Base-by-base conservation (phyloP, 2,113 vertebrate genomes). In the Heterochromis multidens region DNA sequence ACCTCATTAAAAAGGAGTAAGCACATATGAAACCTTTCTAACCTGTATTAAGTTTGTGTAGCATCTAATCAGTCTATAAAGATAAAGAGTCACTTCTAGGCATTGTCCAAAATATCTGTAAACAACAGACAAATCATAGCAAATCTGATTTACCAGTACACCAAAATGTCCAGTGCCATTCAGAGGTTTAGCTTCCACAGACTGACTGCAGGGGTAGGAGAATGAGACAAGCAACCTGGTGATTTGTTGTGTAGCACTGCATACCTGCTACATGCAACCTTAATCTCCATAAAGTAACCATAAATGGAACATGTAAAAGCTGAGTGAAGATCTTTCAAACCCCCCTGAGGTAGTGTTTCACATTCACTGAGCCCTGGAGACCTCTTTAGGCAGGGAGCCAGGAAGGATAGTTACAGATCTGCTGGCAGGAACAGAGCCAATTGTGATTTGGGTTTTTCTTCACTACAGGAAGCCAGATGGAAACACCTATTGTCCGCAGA, bases 401-500 rank as follows among this genome's bases (percentile, higher is more conserved):
- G 70, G 35, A 60, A 63, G 84, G 88, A 91, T 62, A 85, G 85
- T 72, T 57, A 37, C 54, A 59, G 57, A 52, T 84, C 81, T 89
- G 80, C 76, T 77, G 83, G 83, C 80, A 86, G 87, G 80, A 92
- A 85, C 83, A 46, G 16, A 70, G 85, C 78, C 84, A 86, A 81
- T 85, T 85, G 84, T 87, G 77, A 85, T 84, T 29, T 52, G 85
- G 85, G 84, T 94, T 90, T 86, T 90, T 91, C 81, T 94, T 93
- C 87, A 92, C 93, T 93, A 93, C 92, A 90, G 94, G 91, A 94
- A 94, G 88, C 80, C 70, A 67, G 80, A 78, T 82, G 93, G 89
- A 95, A 94, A 89, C 77, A 49, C 54, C 90, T 84, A 95, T 95
- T 95, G 94, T 95, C 86, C 85, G 65, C 65, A 87, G 74, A 91